These are phyloP conservation scores for Herpetotheres cachinnans DNA, from an alignment of 2,113 vertebrate genomes.

Conservation along the genomic window DNA sequence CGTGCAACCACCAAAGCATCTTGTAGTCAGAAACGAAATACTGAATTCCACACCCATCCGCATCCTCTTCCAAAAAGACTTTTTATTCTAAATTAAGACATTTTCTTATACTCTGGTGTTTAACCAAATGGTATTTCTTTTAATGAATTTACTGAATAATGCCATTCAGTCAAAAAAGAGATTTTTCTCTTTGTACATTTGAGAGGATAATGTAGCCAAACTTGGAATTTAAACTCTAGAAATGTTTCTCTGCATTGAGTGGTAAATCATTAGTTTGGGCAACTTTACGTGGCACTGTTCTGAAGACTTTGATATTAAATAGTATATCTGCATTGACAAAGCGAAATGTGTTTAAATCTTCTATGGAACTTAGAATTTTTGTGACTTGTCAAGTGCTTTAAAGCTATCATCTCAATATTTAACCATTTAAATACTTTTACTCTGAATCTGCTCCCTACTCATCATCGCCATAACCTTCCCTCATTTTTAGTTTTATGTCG, in stretches of 20 bases:
- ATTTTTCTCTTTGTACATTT: neutral
- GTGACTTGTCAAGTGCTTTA: neutral
- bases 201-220: neutral
- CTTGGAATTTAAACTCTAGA: neutral
- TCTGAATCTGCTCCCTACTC: neutral
- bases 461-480: rapidly evolving
- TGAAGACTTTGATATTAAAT: neutral
- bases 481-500: rapidly evolving
- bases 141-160: neutral
- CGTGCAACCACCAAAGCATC: neutral
- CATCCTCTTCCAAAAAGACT: neutral
- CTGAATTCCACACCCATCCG: neutral
- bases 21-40: neutral
- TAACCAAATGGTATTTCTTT: neutral
- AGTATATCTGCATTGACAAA: neutral
- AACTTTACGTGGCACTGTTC: neutral
- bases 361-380: neutral
- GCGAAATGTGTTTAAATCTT: neutral
- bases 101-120: neutral
- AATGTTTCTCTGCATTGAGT: neutral
- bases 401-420: neutral
- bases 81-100: neutral
- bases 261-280: neutral
- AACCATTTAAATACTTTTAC: neutral
- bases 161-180: neutral